phyloP scores from a whole-genome alignment of 2,888 invertebrate species.

The Eumerus sabulonum region DNA sequence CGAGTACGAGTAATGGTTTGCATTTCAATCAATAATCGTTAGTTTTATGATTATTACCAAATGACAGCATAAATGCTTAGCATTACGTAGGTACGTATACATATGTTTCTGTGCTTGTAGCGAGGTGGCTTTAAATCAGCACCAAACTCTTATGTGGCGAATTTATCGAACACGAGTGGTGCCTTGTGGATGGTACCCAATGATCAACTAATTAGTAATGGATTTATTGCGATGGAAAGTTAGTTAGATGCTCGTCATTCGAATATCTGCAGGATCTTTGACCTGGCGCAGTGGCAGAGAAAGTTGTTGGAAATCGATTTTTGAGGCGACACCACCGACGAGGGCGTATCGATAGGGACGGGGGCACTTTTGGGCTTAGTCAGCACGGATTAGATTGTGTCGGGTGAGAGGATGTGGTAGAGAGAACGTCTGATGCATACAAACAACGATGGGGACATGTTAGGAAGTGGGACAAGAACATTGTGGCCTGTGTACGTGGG shows the following conservation, averaged over 20 bases:
- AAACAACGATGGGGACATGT: conserved; percentile 7
- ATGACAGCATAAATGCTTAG: background rate
- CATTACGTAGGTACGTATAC: background rate
- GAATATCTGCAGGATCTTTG: conserved; percentile 18
- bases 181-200: conserved; percentile 25
- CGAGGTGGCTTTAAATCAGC: too few species aligned
- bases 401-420: conserved; percentile 1
- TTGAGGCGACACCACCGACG: too few species aligned
- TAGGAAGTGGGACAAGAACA: conserved; percentile 39
- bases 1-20: background rate
- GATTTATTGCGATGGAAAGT: conserved; percentile 52
- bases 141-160: background rate
- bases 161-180: conserved; percentile 40
- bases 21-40: conserved; percentile 60
- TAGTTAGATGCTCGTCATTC: background rate
- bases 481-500: conserved; percentile 12
- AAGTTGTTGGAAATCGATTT: conserved; percentile 21
- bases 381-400: conserved; percentile 13
- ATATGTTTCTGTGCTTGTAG: too few species aligned
- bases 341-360: too few species aligned
- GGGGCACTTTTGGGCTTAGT: conserved; percentile 16
- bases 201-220: conserved; percentile 37
- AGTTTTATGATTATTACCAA: conserved; percentile 50
- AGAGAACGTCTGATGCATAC: conserved; percentile 18
- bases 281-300: conserved; percentile 16